These are phyloP conservation scores for Tachina lurida DNA, from an alignment of 2,888 invertebrate genomes.

Conservation along the genomic window DNA sequence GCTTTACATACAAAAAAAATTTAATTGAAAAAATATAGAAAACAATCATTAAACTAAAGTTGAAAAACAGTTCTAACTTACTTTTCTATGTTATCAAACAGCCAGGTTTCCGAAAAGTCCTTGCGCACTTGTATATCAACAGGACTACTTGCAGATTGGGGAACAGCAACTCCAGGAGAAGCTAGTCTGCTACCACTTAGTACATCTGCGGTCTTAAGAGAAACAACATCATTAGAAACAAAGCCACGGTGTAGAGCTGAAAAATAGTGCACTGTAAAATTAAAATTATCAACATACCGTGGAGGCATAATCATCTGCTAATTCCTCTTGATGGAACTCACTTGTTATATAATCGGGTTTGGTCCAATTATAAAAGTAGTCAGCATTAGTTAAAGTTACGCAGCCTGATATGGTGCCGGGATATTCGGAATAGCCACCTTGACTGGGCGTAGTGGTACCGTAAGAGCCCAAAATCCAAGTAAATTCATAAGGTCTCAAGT, in stretches of 20 bases:
- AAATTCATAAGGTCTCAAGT: slow-evolving; percentile 84
- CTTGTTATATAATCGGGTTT: slow-evolving; percentile 71
- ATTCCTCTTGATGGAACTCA: slow-evolving; percentile 46
- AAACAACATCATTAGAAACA: slow-evolving; percentile 40
- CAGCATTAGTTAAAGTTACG: slow-evolving; percentile 81
- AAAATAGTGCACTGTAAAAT: slow-evolving; percentile 19
- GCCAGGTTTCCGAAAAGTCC: slow-evolving; percentile 89
- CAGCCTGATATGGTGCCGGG: slow-evolving; percentile 79
- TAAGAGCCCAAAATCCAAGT: slow-evolving; percentile 86
- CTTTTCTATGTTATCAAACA: slow-evolving; percentile 83
- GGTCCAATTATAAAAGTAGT: slow-evolving; percentile 79
- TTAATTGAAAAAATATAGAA: fast-evolving
- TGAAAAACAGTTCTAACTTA: slow-evolving; percentile 37
- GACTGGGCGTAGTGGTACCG: slow-evolving; percentile 83
- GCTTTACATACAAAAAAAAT: slow-evolving; percentile 33
- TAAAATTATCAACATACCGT: slow-evolving; percentile 53
- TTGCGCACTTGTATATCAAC: slow-evolving; percentile 82
- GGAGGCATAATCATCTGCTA: not conserved
- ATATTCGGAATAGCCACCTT: slow-evolving; percentile 78
- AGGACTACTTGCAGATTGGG: not conserved
- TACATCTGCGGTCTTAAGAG: slow-evolving; percentile 46
- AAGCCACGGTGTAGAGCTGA: slow-evolving; percentile 26
- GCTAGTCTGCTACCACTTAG: not conserved
- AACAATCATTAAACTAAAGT: not conserved
- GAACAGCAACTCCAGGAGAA: not conserved